Evolutionary conservation across 2,888 invertebrate genomes (phyloP).

Genomic region (Balanococcus diminutus): DNA sequence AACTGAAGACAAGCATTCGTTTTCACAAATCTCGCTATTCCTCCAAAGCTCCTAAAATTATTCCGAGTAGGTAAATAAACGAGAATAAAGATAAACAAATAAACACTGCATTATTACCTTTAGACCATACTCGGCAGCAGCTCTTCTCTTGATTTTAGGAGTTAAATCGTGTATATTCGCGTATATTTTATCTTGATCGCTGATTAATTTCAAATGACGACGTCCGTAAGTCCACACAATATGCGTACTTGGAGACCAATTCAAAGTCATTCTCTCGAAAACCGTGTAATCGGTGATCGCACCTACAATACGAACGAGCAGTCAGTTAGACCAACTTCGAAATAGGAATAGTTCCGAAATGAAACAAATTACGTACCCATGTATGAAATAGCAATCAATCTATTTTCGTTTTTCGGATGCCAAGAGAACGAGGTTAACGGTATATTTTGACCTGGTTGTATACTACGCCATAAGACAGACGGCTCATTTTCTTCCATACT

Average conservation of each 20-base stretch:
- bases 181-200: conserved; percentile 66
- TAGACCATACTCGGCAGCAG: conserved; percentile 77
- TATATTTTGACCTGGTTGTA: conserved; percentile 64
- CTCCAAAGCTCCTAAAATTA: conserved; percentile 73
- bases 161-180: conserved; percentile 72
- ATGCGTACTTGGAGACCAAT: conserved; percentile 77
- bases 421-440: conserved; percentile 80
- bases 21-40: conserved; percentile 79
- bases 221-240: conserved; percentile 79
- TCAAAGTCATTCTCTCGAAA: conserved; percentile 79
- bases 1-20: conserved; percentile 75
- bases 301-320: too few relatives aligned
- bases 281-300: conserved; percentile 76
- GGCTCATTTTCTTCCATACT: conserved; percentile 76
- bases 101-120: conserved; percentile 66
- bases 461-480: conserved; percentile 74
- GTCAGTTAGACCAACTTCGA: not conserved
- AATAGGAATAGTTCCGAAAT: conserved; percentile 1
- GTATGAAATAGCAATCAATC: conserved; percentile 72
- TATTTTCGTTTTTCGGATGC: conserved; percentile 83
- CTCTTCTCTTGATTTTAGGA: conserved; percentile 73
- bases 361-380: conserved; percentile 62
- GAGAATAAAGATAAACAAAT: not conserved
- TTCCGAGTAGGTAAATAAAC: not conserved
- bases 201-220: conserved; percentile 69